Conservation (phyloP, 2,797 vertebrate genomes). For the Antrozous pallidus region DNA sequence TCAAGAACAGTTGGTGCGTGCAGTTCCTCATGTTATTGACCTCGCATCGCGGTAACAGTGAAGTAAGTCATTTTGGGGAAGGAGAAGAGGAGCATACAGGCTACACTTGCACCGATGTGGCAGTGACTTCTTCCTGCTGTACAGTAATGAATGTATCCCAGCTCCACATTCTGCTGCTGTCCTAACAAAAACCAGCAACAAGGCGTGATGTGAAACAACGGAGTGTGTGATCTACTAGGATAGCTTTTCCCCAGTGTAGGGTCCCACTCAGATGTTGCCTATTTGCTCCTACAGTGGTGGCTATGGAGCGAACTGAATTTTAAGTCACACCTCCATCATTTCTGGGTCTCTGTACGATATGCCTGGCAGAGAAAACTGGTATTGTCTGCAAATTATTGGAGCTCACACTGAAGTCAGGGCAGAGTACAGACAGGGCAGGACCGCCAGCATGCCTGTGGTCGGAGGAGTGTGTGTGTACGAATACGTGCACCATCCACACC, state of each 20-base stretch:
- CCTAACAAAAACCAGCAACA: neutral
- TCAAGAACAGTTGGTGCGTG: neutral
- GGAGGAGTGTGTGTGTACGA: neutral
- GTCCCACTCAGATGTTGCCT: neutral
- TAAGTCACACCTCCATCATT: neutral
- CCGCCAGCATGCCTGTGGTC: neutral
- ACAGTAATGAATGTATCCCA: too few species aligned
- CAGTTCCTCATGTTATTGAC: constrained; percentile 17
- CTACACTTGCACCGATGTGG: neutral
- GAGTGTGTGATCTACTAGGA: neutral
- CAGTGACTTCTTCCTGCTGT: neutral
- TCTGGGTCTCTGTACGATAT: neutral
- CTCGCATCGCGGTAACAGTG: neutral
- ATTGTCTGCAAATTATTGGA: neutral
- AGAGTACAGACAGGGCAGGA: neutral
- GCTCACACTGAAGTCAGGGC: neutral
- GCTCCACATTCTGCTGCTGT: neutral
- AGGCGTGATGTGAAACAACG: neutral
- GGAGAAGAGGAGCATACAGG: neutral
- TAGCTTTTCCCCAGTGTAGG: neutral
- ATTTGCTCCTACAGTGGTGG: neutral
- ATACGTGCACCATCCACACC: neutral
- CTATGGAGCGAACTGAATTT: neutral
- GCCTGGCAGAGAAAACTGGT: neutral
- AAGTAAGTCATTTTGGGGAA: neutral